A percentile compares a stretch with the other conserved stretches of the same genome.
phyloP scores from a whole-genome alignment of 1,140 invertebrate species.

The Panonychus citri region DNA sequence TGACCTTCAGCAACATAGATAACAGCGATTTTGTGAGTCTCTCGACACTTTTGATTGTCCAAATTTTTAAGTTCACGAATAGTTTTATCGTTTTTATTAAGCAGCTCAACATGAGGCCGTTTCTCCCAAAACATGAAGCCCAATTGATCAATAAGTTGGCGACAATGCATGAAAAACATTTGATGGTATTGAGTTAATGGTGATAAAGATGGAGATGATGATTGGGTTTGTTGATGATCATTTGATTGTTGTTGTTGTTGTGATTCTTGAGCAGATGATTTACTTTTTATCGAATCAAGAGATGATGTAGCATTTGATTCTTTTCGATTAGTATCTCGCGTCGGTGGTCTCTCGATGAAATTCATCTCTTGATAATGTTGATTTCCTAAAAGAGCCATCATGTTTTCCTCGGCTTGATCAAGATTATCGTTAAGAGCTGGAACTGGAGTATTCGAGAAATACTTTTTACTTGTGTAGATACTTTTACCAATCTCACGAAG shows the following conservation, averaged over 20 bases:
- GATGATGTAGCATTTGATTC: background rate
- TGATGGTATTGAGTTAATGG: background rate
- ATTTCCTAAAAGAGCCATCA: slow-evolving; percentile 20
- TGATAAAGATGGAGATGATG: background rate
- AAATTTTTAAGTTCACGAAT: slow-evolving; percentile 73
- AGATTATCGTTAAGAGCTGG: slow-evolving; percentile 20
- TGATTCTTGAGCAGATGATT: background rate
- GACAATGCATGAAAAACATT: slow-evolving; percentile 49
- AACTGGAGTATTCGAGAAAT: slow-evolving; percentile 19
- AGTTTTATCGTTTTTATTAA: slow-evolving; percentile 70
- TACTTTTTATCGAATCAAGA: background rate
- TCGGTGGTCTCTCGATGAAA: slow-evolving; percentile 5
- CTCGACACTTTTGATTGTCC: slow-evolving; percentile 54
- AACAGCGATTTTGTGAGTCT: slow-evolving; percentile 96
- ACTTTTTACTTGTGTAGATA: slow-evolving; percentile 18
- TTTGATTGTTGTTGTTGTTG: too few species aligned
- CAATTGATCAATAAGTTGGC: slow-evolving; percentile 64
- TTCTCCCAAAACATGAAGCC: slow-evolving; percentile 64
- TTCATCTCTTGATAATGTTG: slow-evolving; percentile 14
- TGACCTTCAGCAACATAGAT: slow-evolving; percentile 92
- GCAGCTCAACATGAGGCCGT: slow-evolving; percentile 52
- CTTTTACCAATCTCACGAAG: slow-evolving; percentile 71
- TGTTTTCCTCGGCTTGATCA: slow-evolving; percentile 18
- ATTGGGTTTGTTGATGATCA: background rate
- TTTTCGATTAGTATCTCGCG: background rate